These are phyloP conservation scores for Ceuthmochares aereus DNA, from an alignment of 2,113 vertebrate species.

Conservation along the genomic window DNA sequence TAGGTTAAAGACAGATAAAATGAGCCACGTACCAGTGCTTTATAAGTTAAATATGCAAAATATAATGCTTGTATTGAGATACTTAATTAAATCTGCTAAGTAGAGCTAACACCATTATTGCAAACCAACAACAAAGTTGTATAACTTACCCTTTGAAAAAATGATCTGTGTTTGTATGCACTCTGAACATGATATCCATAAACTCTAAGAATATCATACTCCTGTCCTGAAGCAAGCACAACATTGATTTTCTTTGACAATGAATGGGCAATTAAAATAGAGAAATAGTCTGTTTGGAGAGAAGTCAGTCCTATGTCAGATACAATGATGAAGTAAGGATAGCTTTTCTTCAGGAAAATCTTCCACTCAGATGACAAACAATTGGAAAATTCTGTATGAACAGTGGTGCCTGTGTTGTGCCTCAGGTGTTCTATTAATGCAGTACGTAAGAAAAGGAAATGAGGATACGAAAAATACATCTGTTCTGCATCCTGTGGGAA, in stretches of 20 bases:
- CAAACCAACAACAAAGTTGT: neutral
- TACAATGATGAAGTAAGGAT: slow-evolving; percentile 57
- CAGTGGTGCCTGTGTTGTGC: slow-evolving; percentile 11
- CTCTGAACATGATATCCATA: slow-evolving; percentile 39
- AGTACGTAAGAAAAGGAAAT: slow-evolving; percentile 20
- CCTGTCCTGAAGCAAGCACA: slow-evolving; percentile 34
- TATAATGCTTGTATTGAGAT: neutral
- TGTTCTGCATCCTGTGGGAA: slow-evolving; percentile 57
- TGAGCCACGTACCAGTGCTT: neutral
- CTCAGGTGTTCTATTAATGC: slow-evolving; percentile 57
- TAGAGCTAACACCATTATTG: neutral
- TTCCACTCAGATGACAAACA: slow-evolving; percentile 55
- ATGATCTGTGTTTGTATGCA: neutral
- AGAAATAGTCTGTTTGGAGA: slow-evolving; percentile 38
- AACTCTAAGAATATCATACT: slow-evolving; percentile 45
- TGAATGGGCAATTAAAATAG: slow-evolving; percentile 54
- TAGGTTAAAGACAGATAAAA: neutral
- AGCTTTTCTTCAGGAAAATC: slow-evolving; percentile 54
- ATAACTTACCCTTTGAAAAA: slow-evolving; percentile 40
- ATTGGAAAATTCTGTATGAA: slow-evolving; percentile 63
- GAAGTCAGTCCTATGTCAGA: slow-evolving; percentile 42
- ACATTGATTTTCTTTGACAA: slow-evolving; percentile 58
- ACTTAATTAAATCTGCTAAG: neutral
- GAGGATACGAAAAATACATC: slow-evolving; percentile 25
- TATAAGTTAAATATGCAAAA: neutral